Percentiles rank a stretch among this genome's conserved stretches.
phyloP scores from a whole-genome alignment of 2,888 invertebrate species.

The Aspidiotus rigidus region DNA sequence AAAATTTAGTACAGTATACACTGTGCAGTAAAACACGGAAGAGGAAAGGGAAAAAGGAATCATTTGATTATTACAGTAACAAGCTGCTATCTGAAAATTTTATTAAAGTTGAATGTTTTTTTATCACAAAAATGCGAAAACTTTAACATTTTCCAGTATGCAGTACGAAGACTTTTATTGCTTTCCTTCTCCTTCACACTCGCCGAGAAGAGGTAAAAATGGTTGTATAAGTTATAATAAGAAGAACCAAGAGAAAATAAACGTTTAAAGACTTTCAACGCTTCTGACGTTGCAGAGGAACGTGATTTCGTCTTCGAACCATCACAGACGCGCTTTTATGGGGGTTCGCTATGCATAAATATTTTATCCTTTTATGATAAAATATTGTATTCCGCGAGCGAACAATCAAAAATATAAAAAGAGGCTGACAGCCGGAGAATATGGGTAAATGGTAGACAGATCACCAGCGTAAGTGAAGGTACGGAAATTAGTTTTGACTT shows the following conservation, averaged over 20 bases:
- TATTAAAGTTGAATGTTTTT: conserved; percentile 33
- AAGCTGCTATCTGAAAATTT: conserved; percentile 33
- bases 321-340: not conserved
- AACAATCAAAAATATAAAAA: not conserved
- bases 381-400: not conserved
- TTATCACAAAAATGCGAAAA: conserved; percentile 32
- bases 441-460: not conserved
- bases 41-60: conserved; percentile 19
- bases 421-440: not conserved
- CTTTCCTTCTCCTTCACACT: conserved; percentile 27
- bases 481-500: conserved; percentile 32
- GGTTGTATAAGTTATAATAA: not conserved
- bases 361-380: not conserved
- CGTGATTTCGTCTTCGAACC: not conserved
- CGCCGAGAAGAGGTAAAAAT: conserved; percentile 1
- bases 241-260: not conserved
- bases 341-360: not conserved
- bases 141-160: conserved; percentile 19
- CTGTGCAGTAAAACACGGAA: not conserved
- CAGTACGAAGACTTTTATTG: conserved; percentile 28
- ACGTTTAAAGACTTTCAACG: conserved; percentile 21
- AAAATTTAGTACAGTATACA: too few species aligned
- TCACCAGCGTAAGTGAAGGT: conserved; percentile 10
- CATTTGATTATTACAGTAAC: conserved; percentile 33
- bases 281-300: conserved; percentile 1